Percentiles rank a stretch among this genome's conserved stretches.
Conservation (phyloP, 1,140 invertebrate species). For the Trachelipus rathkii region DNA sequence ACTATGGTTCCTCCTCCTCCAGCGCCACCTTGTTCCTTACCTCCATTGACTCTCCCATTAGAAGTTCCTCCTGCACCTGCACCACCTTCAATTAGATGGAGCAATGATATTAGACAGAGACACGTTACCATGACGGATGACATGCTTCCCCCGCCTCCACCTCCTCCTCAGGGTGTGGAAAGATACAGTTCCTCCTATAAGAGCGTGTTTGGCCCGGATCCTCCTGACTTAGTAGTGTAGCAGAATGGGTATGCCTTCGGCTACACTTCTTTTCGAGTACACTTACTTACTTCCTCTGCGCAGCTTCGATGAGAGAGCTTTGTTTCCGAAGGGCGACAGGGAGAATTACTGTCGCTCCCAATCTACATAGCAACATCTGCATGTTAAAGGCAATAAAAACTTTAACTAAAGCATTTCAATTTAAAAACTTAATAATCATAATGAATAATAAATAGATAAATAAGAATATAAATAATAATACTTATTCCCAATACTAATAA, state of each 20-base stretch:
- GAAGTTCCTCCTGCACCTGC: constrained; percentile 45
- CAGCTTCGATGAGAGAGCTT: constrained; percentile 31
- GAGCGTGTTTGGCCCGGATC: constrained; percentile 43
- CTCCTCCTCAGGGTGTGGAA: constrained; percentile 43
- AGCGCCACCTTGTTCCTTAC: constrained; percentile 34
- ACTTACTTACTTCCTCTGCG: constrained; percentile 26
- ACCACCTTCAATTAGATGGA: constrained; percentile 42
- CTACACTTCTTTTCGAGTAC: constrained; percentile 37
- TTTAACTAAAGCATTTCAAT: too few species aligned
- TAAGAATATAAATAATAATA: too few species aligned
- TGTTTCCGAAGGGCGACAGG: too few species aligned
- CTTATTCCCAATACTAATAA: too few species aligned
- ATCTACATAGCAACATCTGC: too few species aligned
- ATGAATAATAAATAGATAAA: too few species aligned
- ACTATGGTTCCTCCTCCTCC: constrained; percentile 41
- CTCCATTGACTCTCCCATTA: constrained; percentile 21
- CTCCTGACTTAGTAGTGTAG: constrained; percentile 44
- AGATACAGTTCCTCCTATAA: constrained; percentile 42
- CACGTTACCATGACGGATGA: constrained; percentile 41
- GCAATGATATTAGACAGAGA: constrained; percentile 43
- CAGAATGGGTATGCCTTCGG: constrained; percentile 25
- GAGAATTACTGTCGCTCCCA: too few species aligned
- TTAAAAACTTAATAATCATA: too few species aligned
- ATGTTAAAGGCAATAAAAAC: too few species aligned
- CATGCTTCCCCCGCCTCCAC: constrained; percentile 41